A percentile compares a stretch with the other conserved stretches of the same genome.
phyloP scores from a whole-genome alignment of 1,140 invertebrate species.

The Venturia canescens region DNA sequence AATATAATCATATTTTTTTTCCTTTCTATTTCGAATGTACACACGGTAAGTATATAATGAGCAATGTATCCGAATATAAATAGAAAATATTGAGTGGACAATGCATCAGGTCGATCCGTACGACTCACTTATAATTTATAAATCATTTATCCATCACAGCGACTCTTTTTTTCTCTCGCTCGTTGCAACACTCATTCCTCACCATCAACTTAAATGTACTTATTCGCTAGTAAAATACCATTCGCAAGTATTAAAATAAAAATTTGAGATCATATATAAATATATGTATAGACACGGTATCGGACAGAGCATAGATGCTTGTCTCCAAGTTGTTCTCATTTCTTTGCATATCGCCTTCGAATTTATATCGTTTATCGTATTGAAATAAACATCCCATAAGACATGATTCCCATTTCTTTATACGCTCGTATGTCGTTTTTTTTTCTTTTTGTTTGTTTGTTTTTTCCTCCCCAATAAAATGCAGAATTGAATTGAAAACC shows the following conservation, averaged over 20 bases:
- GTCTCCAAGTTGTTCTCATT: constrained; percentile 22
- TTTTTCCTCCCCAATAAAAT: no score
- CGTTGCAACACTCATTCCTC: not conserved
- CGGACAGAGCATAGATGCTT: constrained; percentile 40
- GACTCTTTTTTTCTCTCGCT: not conserved
- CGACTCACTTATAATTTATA: constrained; percentile 3
- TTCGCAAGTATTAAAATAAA: constrained; percentile 43
- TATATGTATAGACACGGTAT: constrained; percentile 8
- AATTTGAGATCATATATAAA: constrained; percentile 39
- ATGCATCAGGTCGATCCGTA: not conserved
- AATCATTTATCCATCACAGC: constrained; percentile 34
- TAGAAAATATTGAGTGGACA: constrained; percentile 9
- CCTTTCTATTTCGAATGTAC: constrained; percentile 33
- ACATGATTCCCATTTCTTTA: constrained; percentile 47
- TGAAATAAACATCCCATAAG: constrained; percentile 34
- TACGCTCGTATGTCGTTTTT: constrained; percentile 41
- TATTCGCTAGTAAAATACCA: constrained; percentile 39
- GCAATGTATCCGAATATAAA: constrained; percentile 14
- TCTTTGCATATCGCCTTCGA: constrained; percentile 32
- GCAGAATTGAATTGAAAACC: not conserved
- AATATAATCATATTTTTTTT: not conserved
- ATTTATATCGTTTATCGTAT: not conserved
- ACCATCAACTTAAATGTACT: constrained; percentile 29
- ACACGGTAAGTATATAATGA: not conserved
- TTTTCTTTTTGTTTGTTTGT: no score